A percentile compares a stretch with the other conserved stretches of the same genome.
These are phyloP conservation scores for Trisateles emortualis DNA, from an alignment of 2,888 invertebrate species.

Conservation along the genomic window DNA sequence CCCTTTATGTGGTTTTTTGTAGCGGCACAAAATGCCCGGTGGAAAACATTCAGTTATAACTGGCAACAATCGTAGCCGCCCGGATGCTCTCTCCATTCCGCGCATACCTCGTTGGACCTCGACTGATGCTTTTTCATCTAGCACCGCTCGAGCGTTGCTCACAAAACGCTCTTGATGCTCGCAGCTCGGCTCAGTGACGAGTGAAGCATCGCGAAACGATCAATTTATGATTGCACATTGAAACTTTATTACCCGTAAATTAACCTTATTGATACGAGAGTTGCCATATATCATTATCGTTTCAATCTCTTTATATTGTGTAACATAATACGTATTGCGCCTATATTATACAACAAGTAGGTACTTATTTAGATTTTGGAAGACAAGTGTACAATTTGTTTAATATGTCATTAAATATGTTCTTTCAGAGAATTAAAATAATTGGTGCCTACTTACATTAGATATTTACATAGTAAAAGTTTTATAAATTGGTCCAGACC, in stretches of 20 bases:
- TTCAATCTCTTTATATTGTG: neutral
- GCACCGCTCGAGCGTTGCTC: conserved; percentile 55
- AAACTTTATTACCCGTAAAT: conserved; percentile 36
- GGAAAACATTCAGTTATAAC: conserved; percentile 87
- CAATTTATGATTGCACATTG: conserved; percentile 44
- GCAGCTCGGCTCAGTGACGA: conserved; percentile 41
- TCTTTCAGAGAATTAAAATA: too few species aligned
- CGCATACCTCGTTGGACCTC: conserved; percentile 80
- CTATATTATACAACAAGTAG: too few species aligned
- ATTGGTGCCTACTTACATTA: too few species aligned
- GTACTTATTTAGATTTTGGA: too few species aligned
- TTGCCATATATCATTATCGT: conserved; percentile 5
- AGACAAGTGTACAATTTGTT: too few species aligned
- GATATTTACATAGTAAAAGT: too few species aligned
- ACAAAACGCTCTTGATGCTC: conserved; percentile 64
- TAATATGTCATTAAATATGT: too few species aligned
- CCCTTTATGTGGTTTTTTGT: conserved; percentile 86
- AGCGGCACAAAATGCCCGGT: conserved; percentile 83
- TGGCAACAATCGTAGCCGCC: conserved; percentile 86
- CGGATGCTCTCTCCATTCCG: conserved; percentile 85
- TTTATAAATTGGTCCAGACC: too few species aligned
- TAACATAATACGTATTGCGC: neutral
- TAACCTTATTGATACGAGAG: conserved; percentile 11
- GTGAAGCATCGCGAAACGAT: conserved; percentile 41
- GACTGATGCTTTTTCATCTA: conserved; percentile 82